phyloP scores from a whole-genome alignment of 2,113 vertebrate species.

The Anolis sagrei region DNA sequence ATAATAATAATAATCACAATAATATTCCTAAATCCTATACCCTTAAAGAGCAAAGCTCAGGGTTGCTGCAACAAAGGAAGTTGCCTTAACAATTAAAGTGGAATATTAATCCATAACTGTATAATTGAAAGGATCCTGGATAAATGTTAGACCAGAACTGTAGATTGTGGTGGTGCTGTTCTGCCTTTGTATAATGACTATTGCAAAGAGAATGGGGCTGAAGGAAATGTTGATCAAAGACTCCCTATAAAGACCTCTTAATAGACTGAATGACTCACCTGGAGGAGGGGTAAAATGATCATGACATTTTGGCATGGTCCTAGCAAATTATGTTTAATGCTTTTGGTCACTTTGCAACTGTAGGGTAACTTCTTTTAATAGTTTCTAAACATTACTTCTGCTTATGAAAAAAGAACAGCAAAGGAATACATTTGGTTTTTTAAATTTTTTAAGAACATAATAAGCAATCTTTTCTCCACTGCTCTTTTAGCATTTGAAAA shows the following conservation, averaged over 20 bases:
- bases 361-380: conserved; percentile 15
- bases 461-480: neutral
- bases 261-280: neutral
- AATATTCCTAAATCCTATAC: too few species aligned
- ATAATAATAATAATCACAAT: too few species aligned
- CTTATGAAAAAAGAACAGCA: neutral
- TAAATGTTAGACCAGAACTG: neutral
- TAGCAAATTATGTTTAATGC: neutral
- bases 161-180: neutral
- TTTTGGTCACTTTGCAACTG: neutral
- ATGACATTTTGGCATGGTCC: neutral
- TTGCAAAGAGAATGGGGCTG: too few species aligned
- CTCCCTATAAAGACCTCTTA: neutral
- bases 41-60: neutral
- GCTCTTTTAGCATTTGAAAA: conserved; percentile 14
- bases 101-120: neutral
- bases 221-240: neutral
- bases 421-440: conserved; percentile 29
- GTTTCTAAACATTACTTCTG: conserved; percentile 8
- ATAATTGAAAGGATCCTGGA: neutral
- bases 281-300: neutral
- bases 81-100: neutral
- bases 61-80: neutral
- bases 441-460: conserved; percentile 19
- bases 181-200: neutral